These are phyloP conservation scores for Serilophus lunatus DNA, from an alignment of 2,113 vertebrate genomes.

Conservation along the genomic window DNA sequence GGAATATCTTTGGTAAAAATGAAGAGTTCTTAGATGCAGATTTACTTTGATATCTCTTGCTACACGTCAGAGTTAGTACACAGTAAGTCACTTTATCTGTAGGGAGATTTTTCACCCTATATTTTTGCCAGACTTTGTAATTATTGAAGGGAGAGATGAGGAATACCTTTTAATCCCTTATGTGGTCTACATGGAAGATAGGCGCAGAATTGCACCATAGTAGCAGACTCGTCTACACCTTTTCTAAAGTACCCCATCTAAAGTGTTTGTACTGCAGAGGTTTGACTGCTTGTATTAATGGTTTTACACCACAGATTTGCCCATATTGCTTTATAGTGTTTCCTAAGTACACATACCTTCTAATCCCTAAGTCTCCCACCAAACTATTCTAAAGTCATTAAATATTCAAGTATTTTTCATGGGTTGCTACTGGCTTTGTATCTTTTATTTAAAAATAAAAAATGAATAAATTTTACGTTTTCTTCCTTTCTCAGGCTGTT, in stretches of 20 bases:
- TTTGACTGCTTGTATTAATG: background rate
- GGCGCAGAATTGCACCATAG: background rate
- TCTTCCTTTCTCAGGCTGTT: background rate
- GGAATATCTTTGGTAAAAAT: background rate
- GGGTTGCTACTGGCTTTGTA: background rate
- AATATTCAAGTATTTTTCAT: background rate
- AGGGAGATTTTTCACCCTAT: background rate
- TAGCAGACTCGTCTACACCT: background rate
- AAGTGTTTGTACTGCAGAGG: background rate
- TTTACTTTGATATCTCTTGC: background rate
- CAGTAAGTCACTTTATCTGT: background rate
- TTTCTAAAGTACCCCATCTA: background rate
- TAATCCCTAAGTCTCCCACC: background rate
- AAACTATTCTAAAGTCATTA: background rate
- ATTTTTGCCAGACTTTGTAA: background rate
- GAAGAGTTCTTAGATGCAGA: background rate
- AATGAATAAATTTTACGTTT: background rate
- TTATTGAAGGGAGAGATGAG: background rate
- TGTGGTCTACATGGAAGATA: background rate
- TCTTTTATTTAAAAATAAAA: background rate
- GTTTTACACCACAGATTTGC: background rate
- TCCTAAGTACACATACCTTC: background rate
- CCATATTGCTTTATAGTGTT: background rate
- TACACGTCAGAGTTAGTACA: background rate
- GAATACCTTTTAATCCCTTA: background rate